Base-by-base conservation (phyloP, 2,888 invertebrate species). In the Atethmia centrago region DNA sequence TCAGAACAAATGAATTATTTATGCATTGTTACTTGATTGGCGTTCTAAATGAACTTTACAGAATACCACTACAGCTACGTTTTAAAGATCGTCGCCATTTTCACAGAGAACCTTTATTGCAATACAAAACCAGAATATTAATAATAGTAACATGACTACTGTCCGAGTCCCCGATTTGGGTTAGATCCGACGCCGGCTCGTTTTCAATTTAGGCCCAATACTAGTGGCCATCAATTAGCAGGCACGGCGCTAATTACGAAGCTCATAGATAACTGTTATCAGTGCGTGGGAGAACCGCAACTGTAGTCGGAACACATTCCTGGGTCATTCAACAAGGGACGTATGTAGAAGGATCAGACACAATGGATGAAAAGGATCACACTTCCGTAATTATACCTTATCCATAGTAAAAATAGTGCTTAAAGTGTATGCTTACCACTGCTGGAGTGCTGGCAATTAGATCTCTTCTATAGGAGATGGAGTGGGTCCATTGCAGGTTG, bases 251-350 rank as follows among this genome's bases (percentile, higher is more conserved):
- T 85, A 85, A 87, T 85, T 87, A 87, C 84, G 42, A 68, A 71
- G 73, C 84, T 67, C 86, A 65, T 80, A 85, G 87, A 85, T 87
- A 85, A 85, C 75, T 55, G 62, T 83, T 85, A 87, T 87, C 87
- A 87, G 58, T 67, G 67, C 79, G 87, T 79, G 87, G 87, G 87
- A 63, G 85, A 82, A 55, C 49, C n/a, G 56, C 49, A 36, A 19
- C 76, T 19, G 47, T 55, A 25, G 31, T 12, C n/a, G 49, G 75
- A 56, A 69, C 61, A 70, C 85, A 85, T 85, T 85, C 68, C 58
- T 51, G 28, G 0, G 21, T 0, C 51, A 62, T 2, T 4, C 25
- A 0, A 2, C 16, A 85, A 40, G 0, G 7, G 1, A 7, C 2
- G 45, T 62, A 77, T 3, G 45, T 62, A 77, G 85, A 80, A 75